These are phyloP conservation scores for Drosophila basisetae DNA, from an alignment of 2,888 invertebrate species.

Conservation along the genomic window DNA sequence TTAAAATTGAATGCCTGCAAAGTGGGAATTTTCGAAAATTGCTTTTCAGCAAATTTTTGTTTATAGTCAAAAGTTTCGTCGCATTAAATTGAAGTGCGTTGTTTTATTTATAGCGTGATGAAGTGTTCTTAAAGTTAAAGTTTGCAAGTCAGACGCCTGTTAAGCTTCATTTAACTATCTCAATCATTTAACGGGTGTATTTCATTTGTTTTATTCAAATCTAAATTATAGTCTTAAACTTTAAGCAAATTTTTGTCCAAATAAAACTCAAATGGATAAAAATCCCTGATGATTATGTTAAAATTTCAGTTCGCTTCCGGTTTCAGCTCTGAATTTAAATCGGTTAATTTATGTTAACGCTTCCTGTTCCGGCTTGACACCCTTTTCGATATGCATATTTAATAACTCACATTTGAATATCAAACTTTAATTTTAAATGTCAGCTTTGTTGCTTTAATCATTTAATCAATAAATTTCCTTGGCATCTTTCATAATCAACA, in stretches of 20 bases:
- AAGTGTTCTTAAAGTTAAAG: background rate
- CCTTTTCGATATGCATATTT: background rate
- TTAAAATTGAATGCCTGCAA: conserved; percentile 24
- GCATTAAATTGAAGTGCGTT: background rate
- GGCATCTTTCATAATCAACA: background rate
- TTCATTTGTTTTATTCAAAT: background rate
- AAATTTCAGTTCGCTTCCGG: background rate
- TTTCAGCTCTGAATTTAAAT: background rate
- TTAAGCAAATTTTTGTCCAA: background rate
- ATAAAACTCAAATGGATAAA: background rate
- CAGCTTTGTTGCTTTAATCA: background rate
- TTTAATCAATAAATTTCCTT: background rate
- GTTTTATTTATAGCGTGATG: background rate
- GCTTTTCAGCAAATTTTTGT: background rate
- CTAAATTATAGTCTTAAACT: background rate
- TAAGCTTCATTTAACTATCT: background rate
- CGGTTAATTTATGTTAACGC: background rate
- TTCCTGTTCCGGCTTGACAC: background rate
- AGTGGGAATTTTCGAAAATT: conserved; percentile 6
- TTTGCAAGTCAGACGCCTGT: background rate
- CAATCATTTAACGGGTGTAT: background rate
- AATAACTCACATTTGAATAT: background rate
- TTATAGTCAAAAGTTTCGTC: conserved; percentile 2
- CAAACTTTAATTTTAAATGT: background rate
- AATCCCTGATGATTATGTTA: background rate